phyloP scores from a whole-genome alignment of 2,113 vertebrate species.

The Oryzias celebensis region DNA sequence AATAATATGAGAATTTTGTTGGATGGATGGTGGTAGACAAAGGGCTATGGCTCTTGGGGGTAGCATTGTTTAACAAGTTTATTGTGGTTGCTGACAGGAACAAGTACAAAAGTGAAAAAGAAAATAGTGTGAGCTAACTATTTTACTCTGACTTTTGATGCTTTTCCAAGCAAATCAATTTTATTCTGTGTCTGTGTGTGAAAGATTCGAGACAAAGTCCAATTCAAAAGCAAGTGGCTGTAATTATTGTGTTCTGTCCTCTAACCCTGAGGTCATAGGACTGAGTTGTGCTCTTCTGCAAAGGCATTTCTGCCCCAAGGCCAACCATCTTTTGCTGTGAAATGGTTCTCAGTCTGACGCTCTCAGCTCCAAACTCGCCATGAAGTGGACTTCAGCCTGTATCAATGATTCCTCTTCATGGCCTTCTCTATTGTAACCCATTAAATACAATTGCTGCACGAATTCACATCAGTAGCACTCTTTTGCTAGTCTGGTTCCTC shows the following conservation, averaged over 20 bases:
- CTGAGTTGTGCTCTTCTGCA: constrained; percentile 37
- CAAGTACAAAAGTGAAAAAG: too few relatives aligned
- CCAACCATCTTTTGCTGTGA: constrained; percentile 56
- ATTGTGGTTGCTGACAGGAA: too few relatives aligned
- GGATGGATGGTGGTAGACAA: not conserved
- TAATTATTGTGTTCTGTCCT: constrained; percentile 54
- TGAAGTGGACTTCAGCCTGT: constrained; percentile 68
- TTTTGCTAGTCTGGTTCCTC: constrained; percentile 38
- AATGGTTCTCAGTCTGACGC: constrained; percentile 62
- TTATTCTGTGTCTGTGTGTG: constrained; percentile 53
- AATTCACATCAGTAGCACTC: constrained; percentile 63
- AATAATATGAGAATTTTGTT: not conserved
- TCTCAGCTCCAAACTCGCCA: constrained; percentile 63
- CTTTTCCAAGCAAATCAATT: not conserved
- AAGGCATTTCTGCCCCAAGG: constrained; percentile 65
- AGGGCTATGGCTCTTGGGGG: too few relatives aligned
- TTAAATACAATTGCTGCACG: constrained; percentile 49
- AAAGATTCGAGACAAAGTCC: constrained; percentile 55
- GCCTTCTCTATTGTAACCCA: constrained; percentile 44
- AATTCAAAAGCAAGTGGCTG: constrained; percentile 53
- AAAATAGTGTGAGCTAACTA: too few relatives aligned
- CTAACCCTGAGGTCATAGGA: constrained; percentile 49
- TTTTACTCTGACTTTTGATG: too few relatives aligned
- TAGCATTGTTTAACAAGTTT: too few relatives aligned
- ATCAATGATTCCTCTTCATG: constrained; percentile 77